These are phyloP conservation scores for Moxostoma hubbsi DNA, from an alignment of 2,797 vertebrate species.

Conservation along the genomic window DNA sequence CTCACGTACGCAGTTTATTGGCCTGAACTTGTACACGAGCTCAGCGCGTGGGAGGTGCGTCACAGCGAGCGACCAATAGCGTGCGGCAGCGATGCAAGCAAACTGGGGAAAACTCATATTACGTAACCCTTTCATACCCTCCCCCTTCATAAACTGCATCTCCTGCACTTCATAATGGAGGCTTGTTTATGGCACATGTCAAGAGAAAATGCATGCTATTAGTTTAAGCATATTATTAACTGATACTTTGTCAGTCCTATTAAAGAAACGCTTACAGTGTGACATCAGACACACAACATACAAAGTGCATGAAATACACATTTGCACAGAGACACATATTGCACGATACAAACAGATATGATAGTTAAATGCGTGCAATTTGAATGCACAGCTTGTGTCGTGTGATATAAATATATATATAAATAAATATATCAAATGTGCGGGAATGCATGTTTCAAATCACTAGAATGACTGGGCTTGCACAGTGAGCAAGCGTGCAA, in stretches of 20 bases:
- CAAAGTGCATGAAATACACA: background rate
- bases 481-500: background rate
- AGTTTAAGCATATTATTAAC: background rate
- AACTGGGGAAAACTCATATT: conserved; percentile 39
- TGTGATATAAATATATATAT: background rate
- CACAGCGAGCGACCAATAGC: conserved; percentile 38
- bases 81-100: conserved; percentile 3
- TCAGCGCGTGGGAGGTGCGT: conserved; percentile 38
- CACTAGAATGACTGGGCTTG: background rate
- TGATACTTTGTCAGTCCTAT: background rate
- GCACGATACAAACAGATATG: background rate
- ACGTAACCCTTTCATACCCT: conserved; percentile 52
- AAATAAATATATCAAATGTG: background rate
- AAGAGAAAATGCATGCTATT: background rate
- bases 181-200: background rate
- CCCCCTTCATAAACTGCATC: conserved; percentile 16
- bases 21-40: conserved; percentile 18
- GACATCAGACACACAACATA: background rate
- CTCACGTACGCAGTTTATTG: conserved; percentile 56
- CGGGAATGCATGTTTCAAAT: too few relatives aligned
- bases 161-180: background rate
- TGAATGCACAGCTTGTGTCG: background rate
- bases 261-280: background rate
- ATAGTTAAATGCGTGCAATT: background rate
- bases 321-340: background rate